Evolutionary conservation across 1,140 invertebrate genomes (phyloP), one percentile per base, ranked within the genome.

Genomic region (Helicorthomorpha holstii): DNA sequence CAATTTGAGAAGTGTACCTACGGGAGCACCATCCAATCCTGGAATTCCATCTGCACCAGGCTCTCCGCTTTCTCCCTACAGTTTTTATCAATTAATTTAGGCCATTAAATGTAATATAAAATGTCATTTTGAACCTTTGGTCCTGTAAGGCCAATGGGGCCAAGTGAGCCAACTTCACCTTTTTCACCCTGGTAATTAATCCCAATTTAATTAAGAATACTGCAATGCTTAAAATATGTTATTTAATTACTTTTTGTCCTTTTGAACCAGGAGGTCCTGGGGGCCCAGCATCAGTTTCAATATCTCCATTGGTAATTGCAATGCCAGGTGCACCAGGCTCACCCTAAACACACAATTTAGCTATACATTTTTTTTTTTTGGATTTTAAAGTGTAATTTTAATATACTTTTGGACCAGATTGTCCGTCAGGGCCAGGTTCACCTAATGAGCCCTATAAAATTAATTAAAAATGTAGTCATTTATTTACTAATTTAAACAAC

Each of bases 181-280:
- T 23, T 49, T 50, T 22, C 51, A 41, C 26, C 58, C 53, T 22
- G 50, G 25, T 27, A 49, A 42, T 34, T 3, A 27, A 34, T 34
- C 16, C 41, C 48, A 41, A 24, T 16, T n/a, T n/a, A n/a, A n/a
- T n/a, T n/a, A n/a, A n/a, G n/a, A n/a, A n/a, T n/a, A n/a, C n/a
- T 34, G 29, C 29, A 34, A 16, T 34, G 29, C 7, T 34, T 34
- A 34, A 34, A 34, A 7, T 34, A 7, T 34, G 29, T 7, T 7
- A 34, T 16, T 10, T 25, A 4, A 12, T 43, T 52, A 44, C 60
- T 52, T 53, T 25, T 4, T 25, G 22, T 43, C 56, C 61, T 27
- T 59, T 59, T 34, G 58, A 49, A 60, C 69, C 69, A 56, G 58
- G 58, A 14, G 67, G 58, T 24, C 74, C 74, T 52, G 64, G 64